phyloP scores from a whole-genome alignment of 2,797 vertebrate genomes.

The Martes flavigula region DNA sequence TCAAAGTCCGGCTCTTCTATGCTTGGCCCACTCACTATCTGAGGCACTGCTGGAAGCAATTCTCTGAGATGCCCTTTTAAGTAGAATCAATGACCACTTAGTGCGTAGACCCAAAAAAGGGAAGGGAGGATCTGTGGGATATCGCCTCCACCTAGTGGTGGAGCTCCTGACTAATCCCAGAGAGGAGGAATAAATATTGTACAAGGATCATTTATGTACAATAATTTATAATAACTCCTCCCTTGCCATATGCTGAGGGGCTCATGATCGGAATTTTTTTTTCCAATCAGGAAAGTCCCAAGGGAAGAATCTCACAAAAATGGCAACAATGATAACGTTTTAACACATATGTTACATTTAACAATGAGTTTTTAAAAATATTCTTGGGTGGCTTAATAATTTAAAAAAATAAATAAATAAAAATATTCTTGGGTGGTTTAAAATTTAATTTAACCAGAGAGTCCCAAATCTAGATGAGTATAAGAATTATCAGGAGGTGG shows the following conservation, averaged over 20 bases:
- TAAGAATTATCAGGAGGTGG: neutral
- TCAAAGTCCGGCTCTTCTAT: neutral
- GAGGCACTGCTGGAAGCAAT: neutral
- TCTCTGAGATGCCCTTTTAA: neutral
- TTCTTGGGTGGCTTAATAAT: neutral
- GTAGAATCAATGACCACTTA: neutral
- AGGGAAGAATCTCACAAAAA: neutral
- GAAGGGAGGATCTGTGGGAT: neutral
- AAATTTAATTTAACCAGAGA: neutral
- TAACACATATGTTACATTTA: neutral
- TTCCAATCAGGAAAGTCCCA: neutral
- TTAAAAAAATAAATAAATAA: neutral
- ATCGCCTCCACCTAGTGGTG: slow-evolving; percentile 68
- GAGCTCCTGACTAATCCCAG: neutral
- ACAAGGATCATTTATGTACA: neutral
- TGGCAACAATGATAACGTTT: neutral
- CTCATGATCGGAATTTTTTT: neutral
- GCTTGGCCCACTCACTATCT: neutral
- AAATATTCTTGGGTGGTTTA: neutral
- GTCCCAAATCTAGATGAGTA: neutral
- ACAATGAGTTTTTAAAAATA: neutral
- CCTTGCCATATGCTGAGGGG: neutral
- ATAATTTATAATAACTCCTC: neutral
- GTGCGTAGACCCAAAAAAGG: neutral
- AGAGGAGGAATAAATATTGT: neutral